Evolutionary conservation across 2,888 invertebrate species (phyloP), one percentile per base, ranked within the genome.

Genomic region (Julus scandinavius): DNA sequence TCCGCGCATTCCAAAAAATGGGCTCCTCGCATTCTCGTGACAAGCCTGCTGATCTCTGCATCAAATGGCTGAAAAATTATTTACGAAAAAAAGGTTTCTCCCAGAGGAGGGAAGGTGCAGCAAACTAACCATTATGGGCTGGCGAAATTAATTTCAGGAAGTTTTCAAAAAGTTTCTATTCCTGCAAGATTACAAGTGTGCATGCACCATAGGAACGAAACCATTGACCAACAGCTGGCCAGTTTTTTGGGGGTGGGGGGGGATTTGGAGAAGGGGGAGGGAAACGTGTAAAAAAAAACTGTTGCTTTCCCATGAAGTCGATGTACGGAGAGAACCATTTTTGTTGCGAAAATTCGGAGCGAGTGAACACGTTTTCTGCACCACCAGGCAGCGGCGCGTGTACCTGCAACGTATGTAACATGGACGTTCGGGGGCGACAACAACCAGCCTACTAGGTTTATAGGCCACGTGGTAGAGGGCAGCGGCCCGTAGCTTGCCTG

Each of bases 391-490:
- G 80, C 1, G 20, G 63, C 20, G 63, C 15, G 80, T 80, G 13
- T 80, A 80, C 80, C 80, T 80, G 80, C 20, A 63, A 63, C 63
- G 17, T 45, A 45, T 29, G 2, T 20, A 20, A 72, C 63, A 72
- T 72, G 7, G 29, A 45, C 45, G 45, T 45, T 45, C 80, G 85
- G 85, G 85, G 85, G 85, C 50, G 50, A 85, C 50, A 20, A 85
- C 85, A 85, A 85, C 41, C 85, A 85, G 85, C 50, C 85, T 85
- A 85, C 50, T 87, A 87, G 87, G 87, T 87, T 87, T 87, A 87
- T 87, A 87, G 87, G 87, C 54, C 87, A 87, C 87, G 41, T 87
- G 58, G 85, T 49, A 58, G 87, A 87, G 87, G 87, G 54, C 54
- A 87, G 87, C 87, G 87, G 54, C 87, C 87, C 54, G 54, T 58